phyloP scores from a whole-genome alignment of 2,113 vertebrate genomes.

The Channa maculata region DNA sequence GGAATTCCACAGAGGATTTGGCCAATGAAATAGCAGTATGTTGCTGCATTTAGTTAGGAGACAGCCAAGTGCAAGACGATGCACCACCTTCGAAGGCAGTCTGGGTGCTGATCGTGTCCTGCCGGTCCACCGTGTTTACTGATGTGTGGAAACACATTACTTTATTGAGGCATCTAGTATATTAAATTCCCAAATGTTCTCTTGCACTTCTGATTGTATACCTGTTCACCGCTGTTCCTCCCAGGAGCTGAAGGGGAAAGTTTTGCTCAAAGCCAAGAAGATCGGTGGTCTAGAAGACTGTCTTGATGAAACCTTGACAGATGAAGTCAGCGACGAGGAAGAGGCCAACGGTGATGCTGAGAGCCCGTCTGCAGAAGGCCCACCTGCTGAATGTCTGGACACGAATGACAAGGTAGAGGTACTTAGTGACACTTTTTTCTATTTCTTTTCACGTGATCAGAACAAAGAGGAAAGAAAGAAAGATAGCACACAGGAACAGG shows the following conservation, averaged over 20 bases:
- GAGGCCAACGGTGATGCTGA: conserved; percentile 77
- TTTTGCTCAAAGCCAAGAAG: conserved; percentile 94
- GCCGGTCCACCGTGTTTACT: neutral
- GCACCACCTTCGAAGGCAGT: neutral
- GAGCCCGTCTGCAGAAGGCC: conserved; percentile 55
- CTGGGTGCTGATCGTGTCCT: neutral
- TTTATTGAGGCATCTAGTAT: too few species aligned
- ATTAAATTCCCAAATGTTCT: too few species aligned
- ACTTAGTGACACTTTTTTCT: neutral
- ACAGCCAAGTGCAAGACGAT: conserved; percentile 26
- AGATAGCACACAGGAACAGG: too few species aligned
- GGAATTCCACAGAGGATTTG: conserved; percentile 16
- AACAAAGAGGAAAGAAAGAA: too few species aligned
- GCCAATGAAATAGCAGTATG: conserved; percentile 22
- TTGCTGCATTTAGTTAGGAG: conserved; percentile 47
- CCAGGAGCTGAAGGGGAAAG: conserved; percentile 90
- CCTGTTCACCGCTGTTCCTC: conserved; percentile 2
- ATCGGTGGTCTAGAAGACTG: conserved; percentile 78
- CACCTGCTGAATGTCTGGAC: conserved; percentile 72
- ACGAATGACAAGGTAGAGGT: conserved; percentile 49
- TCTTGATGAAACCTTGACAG: conserved; percentile 76
- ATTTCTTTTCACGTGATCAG: too few species aligned
- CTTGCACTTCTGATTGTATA: neutral
- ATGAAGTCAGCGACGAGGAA: conserved; percentile 83
- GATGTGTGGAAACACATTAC: too few species aligned